Evolutionary conservation across 2,113 vertebrate genomes (phyloP), one percentile per base, ranked within the genome.

Genomic region (Pterocles burchelli): DNA sequence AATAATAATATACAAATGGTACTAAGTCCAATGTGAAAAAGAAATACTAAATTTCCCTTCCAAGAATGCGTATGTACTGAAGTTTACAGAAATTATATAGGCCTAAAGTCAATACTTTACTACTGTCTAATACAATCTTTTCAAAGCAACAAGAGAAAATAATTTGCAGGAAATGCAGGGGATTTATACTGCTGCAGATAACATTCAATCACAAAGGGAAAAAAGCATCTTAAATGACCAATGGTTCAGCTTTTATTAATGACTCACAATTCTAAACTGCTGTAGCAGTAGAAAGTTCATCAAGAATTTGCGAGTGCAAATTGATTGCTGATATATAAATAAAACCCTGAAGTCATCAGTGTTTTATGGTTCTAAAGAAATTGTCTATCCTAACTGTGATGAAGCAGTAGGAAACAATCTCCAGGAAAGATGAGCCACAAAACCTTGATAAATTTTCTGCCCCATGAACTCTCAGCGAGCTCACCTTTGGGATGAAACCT

Each of bases 401-500:
- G 88, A 84, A 82, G 66, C 68, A 81, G 65, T 25, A 52, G 48
- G 38, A 95, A 96, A 91, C 2, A 12, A 72, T 33, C 61, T 81
- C 59, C n/a, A 87, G 68, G 75, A 90, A 87, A 89, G 76, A 88
- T 84, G 79, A 90, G 75, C 43, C 34, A 63, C 25, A 11, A 51
- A 72, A 19, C n/a, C 38, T 36, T 54, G 5, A n/a, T 81, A 80
- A 84, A 95, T 93, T 85, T 93, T 90, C 79, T 88, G 55, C 29
- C 90, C 67, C 67, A 80, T 88, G 83, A 93, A 75, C 52, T 84
- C 6, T 2, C 25, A 57, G 48, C 62, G 65, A 93, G 73, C 72
- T 96, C 58, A 88, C 88, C 76, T 90, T 78, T 84, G 41, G 66
- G 73, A 65, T 65, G 76, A 80, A 81, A 67, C 81, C 33, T 79